Percentiles rank a stretch among this genome's conserved stretches.
Conservation (phyloP, 2,113 vertebrate genomes). For the Acanthochromis polyacanthus region DNA sequence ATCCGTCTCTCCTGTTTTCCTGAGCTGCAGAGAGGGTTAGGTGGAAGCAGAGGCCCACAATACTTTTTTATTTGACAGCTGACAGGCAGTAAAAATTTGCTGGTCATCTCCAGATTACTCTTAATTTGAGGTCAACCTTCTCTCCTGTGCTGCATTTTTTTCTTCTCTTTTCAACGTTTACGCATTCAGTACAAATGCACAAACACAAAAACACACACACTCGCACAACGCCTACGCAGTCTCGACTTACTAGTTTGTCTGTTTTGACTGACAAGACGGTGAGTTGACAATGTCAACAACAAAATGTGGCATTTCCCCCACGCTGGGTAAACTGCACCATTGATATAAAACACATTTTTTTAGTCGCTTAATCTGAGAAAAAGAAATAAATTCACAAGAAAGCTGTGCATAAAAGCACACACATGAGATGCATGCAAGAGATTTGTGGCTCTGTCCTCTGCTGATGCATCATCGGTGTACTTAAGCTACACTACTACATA, state of each 20-base stretch:
- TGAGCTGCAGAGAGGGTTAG: background rate
- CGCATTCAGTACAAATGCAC: too few species aligned
- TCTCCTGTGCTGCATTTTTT: background rate
- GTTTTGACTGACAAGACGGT: too few species aligned
- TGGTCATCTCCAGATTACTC: constrained; percentile 13
- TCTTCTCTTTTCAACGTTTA: background rate
- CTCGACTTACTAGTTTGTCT: too few species aligned
- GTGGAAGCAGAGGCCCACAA: background rate
- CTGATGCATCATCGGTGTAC: background rate
- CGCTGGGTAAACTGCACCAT: too few species aligned
- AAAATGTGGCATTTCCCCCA: too few species aligned
- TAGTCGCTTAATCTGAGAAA: too few species aligned
- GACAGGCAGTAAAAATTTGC: constrained; percentile 32
- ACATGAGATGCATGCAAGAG: too few species aligned
- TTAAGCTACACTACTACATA: constrained; percentile 1
- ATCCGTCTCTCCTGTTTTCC: background rate
- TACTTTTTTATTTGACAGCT: constrained; percentile 34
- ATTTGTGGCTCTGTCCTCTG: too few species aligned
- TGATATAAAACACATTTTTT: too few species aligned
- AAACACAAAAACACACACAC: background rate
- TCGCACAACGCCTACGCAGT: too few species aligned
- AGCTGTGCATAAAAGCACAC: too few species aligned
- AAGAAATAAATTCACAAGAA: background rate
- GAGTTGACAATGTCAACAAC: too few species aligned
- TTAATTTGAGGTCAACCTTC: constrained; percentile 24